phyloP scores from a whole-genome alignment of 2,888 invertebrate genomes.

The Plagodis dolabraria region DNA sequence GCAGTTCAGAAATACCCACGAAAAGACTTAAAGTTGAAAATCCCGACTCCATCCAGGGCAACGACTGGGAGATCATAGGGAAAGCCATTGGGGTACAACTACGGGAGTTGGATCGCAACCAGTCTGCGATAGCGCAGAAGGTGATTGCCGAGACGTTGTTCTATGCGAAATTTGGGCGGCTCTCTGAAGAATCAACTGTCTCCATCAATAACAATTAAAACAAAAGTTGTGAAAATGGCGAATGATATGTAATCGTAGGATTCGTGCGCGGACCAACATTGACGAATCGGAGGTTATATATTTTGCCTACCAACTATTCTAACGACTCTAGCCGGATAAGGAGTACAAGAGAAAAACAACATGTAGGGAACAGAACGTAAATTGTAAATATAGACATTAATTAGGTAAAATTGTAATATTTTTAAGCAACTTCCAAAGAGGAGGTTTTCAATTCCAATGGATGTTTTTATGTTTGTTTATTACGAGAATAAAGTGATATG shows the following conservation, averaged over 20 bases:
- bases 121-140: constrained; percentile 29
- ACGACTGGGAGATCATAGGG: constrained; percentile 23
- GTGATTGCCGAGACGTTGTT: constrained; percentile 32
- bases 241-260: too few relatives aligned
- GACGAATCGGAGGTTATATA: too few relatives aligned
- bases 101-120: constrained; percentile 20
- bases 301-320: too few relatives aligned
- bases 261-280: too few relatives aligned
- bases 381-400: too few relatives aligned
- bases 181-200: constrained; percentile 13
- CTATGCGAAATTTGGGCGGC: constrained; percentile 29
- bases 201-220: too few relatives aligned
- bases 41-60: too few relatives aligned
- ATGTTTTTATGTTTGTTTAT: background rate
- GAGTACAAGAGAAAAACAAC: too few relatives aligned
- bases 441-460: background rate
- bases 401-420: background rate
- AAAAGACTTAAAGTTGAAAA: background rate
- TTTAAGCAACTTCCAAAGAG: background rate
- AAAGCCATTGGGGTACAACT: constrained; percentile 29
- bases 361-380: too few relatives aligned
- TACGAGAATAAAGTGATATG: too few relatives aligned
- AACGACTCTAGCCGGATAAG: too few relatives aligned
- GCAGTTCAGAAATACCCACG: background rate
- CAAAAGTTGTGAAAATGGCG: too few relatives aligned